phyloP scores from a whole-genome alignment of 1,140 invertebrate species.

The Scaptomyza montana region DNA sequence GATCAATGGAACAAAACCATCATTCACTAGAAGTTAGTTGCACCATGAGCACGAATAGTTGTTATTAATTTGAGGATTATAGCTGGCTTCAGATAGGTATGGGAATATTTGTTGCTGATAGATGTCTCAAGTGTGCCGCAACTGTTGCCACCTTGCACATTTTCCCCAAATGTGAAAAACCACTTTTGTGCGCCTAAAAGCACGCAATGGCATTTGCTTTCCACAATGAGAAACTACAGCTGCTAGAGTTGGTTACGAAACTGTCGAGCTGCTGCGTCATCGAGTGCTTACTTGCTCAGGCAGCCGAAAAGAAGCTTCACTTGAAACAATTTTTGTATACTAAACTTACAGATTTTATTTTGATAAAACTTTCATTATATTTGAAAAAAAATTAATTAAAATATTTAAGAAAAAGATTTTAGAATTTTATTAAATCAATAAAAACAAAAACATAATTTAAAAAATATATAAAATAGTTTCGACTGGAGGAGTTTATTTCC shows the following conservation, averaged over 20 bases:
- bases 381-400: too few species aligned
- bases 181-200: background rate
- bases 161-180: constrained; percentile 1
- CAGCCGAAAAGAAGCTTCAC: background rate
- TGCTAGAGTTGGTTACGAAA: background rate
- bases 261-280: constrained; percentile 41
- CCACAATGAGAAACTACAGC: constrained; percentile 4
- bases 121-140: background rate
- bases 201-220: background rate
- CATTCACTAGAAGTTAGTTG: background rate
- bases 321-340: background rate
- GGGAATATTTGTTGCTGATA: background rate
- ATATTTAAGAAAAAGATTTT: too few species aligned
- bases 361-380: too few species aligned
- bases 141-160: constrained; percentile 4
- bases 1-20: background rate
- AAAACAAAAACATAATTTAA: too few species aligned
- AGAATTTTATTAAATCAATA: too few species aligned
- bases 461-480: too few species aligned
- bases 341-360: background rate
- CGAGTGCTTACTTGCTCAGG: constrained; percentile 26
- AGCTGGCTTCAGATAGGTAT: background rate
- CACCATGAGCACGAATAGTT: background rate
- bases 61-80: constrained; percentile 1
- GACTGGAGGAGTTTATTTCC: too few species aligned